phyloP scores from a whole-genome alignment of 64 coral and sea anemone genomes.

The Montipora sp. region DNA sequence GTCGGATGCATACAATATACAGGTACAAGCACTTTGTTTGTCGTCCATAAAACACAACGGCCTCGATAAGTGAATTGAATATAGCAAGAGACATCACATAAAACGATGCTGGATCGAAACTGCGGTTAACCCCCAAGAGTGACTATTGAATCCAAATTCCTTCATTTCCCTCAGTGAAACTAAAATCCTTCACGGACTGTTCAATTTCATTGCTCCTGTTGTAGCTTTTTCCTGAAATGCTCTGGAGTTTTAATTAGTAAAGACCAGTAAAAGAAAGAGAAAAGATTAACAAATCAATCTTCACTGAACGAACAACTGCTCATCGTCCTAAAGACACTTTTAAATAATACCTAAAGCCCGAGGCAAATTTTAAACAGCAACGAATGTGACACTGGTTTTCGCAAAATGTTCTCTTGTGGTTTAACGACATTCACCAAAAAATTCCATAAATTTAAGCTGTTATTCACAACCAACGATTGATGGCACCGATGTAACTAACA shows the following conservation, averaged over 20 bases:
- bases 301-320: background rate
- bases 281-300: background rate
- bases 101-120: background rate
- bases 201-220: background rate
- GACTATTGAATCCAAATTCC: background rate
- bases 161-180: background rate
- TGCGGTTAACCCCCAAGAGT: background rate
- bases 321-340: too few species aligned
- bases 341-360: too few species aligned
- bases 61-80: background rate
- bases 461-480: background rate
- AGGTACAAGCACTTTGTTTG: slow-evolving; percentile 38
- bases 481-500: background rate
- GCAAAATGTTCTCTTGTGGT: background rate
- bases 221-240: background rate
- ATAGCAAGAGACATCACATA: background rate
- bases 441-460: background rate
- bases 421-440: background rate
- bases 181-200: background rate
- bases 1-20: background rate
- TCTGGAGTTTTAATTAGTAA: background rate
- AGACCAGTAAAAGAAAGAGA: background rate
- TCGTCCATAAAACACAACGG: background rate
- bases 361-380: too few species aligned
- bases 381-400: background rate